Base-by-base conservation (phyloP, 2,797 vertebrate genomes). In the Phataginus tricuspis region DNA sequence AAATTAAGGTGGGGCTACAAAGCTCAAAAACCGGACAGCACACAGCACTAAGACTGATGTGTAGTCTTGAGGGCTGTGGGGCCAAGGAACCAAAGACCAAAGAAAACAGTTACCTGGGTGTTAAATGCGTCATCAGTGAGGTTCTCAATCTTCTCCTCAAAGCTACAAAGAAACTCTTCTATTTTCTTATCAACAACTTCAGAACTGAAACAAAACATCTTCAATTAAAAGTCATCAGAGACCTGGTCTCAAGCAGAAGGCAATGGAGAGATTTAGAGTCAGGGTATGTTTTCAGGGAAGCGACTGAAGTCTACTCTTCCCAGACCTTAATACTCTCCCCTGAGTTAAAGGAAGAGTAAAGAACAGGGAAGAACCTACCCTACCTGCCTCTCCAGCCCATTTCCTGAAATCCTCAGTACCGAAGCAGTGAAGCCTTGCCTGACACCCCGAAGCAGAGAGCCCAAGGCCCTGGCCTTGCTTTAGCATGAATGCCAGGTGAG, bases 121-220 rank as follows among this genome's bases (percentile, higher is more conserved):
- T 95, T 98, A 95, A 99, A 99, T 69, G 99, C 99, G 15, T 99
- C 99, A 42, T 99, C 99, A 8, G 98, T 99, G 98, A 99, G 98
- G 86, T 98, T 98, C 57, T 97, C 98, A 66, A 99, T 97, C 97
- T 99, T 99, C 95, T 99, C 99, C 75, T 99, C 99, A 95, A 99
- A 99, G 83, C 98, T 98, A 78, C 94, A 96, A 97, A 99, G 98
- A 98, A 99, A 99, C 95, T 99, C 99, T 98, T 99, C 99, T 64
- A 99, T 99, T 98, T 99, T 99, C 57, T 97, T 98, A 97, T 99
- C 99, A 10, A 99, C 99, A 42, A 99, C 93, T 98, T 99, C 99
- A 0, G 99, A 99, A 98, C 99, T 99, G 97, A 86, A 98, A 98
- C 55, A 98, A 95, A 96, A 86, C 15, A 94, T 23, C 49, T 84